phyloP scores from a whole-genome alignment of 2,888 invertebrate species.

The Drosophila rubida region DNA sequence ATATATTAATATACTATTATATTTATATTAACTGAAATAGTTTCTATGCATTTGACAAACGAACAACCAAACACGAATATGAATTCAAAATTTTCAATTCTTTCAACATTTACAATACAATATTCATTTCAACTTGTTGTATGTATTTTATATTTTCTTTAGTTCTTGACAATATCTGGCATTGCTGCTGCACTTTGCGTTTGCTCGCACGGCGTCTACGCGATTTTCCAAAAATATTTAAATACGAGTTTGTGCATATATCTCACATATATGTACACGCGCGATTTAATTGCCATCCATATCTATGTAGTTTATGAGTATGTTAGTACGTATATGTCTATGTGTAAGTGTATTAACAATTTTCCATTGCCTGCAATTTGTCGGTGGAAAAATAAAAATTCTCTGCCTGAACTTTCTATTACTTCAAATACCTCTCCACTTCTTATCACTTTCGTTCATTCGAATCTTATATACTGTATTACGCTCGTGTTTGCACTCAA shows the following conservation, averaged over 20 bases:
- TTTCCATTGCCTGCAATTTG: slow-evolving; percentile 55
- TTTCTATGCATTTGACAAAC: slow-evolving; percentile 39
- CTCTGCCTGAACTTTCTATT: slow-evolving; percentile 28
- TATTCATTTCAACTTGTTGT: slow-evolving; percentile 23
- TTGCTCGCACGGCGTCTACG: slow-evolving; percentile 11
- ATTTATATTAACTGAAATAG: slow-evolving; percentile 42
- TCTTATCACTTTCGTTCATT: slow-evolving; percentile 1
- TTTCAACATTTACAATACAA: slow-evolving; percentile 59
- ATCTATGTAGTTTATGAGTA: slow-evolving; percentile 31
- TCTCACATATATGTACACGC: slow-evolving; percentile 51
- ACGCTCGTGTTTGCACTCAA: neutral
- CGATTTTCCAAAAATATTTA: slow-evolving; percentile 64
- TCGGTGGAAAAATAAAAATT: slow-evolving; percentile 69
- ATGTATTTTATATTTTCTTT: slow-evolving; percentile 17
- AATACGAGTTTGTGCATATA: slow-evolving; percentile 10
- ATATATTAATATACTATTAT: slow-evolving; percentile 16
- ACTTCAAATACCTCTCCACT: slow-evolving; percentile 16
- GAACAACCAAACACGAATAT: slow-evolving; percentile 44
- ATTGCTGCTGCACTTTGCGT: slow-evolving; percentile 29
- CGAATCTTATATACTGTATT: neutral
- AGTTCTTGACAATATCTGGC: slow-evolving; percentile 32
- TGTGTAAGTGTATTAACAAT: slow-evolving; percentile 34
- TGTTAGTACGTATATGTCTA: neutral
- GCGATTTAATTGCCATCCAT: slow-evolving; percentile 51
- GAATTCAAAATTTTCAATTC: slow-evolving; percentile 17